Evolutionary conservation across 23 tunicate species (phyloP).

Genomic region (Ciona savignyi): DNA sequence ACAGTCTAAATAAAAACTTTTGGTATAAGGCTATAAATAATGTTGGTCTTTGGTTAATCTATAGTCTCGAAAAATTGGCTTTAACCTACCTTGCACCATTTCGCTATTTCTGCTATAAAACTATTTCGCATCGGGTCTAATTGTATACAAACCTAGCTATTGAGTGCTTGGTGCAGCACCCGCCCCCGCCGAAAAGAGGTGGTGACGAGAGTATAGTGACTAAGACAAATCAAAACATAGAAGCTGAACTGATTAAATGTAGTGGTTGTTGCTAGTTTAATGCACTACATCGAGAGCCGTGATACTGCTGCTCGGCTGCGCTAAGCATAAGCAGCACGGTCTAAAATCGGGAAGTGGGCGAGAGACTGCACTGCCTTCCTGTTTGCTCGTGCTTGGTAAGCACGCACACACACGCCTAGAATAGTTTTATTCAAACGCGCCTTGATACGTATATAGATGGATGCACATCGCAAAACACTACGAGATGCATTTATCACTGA

Average conservation of each 20-base stretch:
- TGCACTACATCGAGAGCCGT: neutral
- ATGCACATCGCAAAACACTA: neutral
- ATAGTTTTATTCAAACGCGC: neutral
- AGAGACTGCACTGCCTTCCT: neutral
- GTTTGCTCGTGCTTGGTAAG: neutral
- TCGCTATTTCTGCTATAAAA: too few relatives aligned
- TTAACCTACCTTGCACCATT: too few relatives aligned
- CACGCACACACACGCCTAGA: neutral
- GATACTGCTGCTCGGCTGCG: neutral
- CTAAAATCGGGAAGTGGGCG: slow-evolving; percentile 2
- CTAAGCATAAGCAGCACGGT: neutral
- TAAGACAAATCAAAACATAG: neutral
- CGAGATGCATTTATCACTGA: too few relatives aligned
- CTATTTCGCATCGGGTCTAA: too few relatives aligned
- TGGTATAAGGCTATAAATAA: too few relatives aligned
- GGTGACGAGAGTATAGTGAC: slow-evolving; percentile 2
- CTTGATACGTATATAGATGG: neutral
- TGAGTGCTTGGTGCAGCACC: too few relatives aligned
- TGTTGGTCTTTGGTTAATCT: too few relatives aligned
- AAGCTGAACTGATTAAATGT: neutral
- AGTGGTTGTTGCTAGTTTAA: too few relatives aligned
- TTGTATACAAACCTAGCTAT: too few relatives aligned
- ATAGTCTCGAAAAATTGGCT: too few relatives aligned
- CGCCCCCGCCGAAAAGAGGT: neutral
- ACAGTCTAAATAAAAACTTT: too few relatives aligned